phyloP scores from a whole-genome alignment of 2,113 vertebrate species.

The cattle (Bos taurus) region ARS-UCD2.0 NC_037352.1:16722001-16722500 shows the following conservation, averaged over 20 bases:
- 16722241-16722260: background rate
- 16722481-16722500: background rate
- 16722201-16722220: background rate
- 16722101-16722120: background rate
- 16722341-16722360: background rate
- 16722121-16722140: background rate
- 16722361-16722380: background rate
- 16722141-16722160: background rate
- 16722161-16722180: background rate
- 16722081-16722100: background rate
- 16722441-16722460: background rate
- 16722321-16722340: background rate
- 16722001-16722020: background rate
- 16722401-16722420: background rate
- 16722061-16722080: background rate
- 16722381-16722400: background rate
- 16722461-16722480: background rate
- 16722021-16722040: background rate
- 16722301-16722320: background rate
- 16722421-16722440: rapidly evolving
- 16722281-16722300: background rate
- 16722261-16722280: background rate
- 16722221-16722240: background rate
- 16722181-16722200: background rate
- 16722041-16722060: background rate